Base-by-base conservation (phyloP, 2,797 vertebrate species). In the Microchirus variegatus region DNA sequence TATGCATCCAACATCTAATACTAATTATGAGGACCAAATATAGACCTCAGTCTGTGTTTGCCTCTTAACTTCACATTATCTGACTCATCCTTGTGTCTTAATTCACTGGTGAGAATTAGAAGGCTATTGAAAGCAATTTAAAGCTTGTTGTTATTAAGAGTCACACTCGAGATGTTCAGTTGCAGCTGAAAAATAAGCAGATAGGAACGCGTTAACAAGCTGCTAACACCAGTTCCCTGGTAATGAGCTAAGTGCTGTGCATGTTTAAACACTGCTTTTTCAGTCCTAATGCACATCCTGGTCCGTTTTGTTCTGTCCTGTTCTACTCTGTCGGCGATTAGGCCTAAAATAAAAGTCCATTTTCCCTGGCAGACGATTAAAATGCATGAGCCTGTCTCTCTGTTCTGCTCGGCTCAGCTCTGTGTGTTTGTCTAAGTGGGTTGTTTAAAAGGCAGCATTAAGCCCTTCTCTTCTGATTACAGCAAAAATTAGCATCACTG, bases 401-500 rank as follows among this genome's bases (percentile, higher is more conserved):
- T 80, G 80, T 87, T 90, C 80, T 81, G 86, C 81, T 80, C 82
- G 62, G 81, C 81, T 85, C 85, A 82, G 87, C 85, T 84, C 84
- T 69, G 82, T 83, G 84, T 93, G 92, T 94, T 94, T 94, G 92
- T 94, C 89, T 93, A 94, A 92, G 91, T 91, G 87, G 88, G 90
- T 91, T 93, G 91, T 92, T 94, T 89, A 90, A 92, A 94, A 93
- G 90, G 89, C 81, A 75, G 91, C 89, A 93, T 94, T 94, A 93
- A 93, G 92, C 92, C 90, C 82, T 90, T 92, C 93, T 91, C 89
- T 86, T 91, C 91, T 93, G 93, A 94, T 94, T 93, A 93, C 89
- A 85, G 89, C 79, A 78, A 77, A 92, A 93, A 94, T 94, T 94
- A 92, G 90, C 92, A 94, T 93, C 89, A 91, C 88, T 92, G 90